Evolutionary conservation across 1,140 invertebrate genomes (phyloP).

Genomic region (Macrostomum lignano): DNA sequence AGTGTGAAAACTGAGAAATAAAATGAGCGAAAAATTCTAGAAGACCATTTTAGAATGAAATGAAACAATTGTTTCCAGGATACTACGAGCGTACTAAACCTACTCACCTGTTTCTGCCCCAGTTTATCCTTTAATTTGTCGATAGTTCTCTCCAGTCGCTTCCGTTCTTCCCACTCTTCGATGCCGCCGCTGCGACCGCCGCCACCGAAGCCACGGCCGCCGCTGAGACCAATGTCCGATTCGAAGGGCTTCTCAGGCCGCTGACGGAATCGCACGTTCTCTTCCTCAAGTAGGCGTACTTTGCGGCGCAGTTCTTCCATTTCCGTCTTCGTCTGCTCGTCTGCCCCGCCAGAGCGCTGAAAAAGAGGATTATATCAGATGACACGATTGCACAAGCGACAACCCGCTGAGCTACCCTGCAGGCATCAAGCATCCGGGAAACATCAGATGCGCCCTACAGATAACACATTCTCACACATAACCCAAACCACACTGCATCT

Average conservation of each 20-base stretch:
- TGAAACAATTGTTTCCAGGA: conserved; percentile 26
- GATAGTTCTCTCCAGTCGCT: conserved; percentile 38
- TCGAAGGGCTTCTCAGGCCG: conserved; percentile 24
- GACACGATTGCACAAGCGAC: too few species aligned
- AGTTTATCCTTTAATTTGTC: conserved; percentile 36
- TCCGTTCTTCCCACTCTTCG: conserved; percentile 39
- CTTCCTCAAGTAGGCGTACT: conserved; percentile 16
- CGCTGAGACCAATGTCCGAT: conserved; percentile 2
- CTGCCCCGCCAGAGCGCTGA: too few species aligned
- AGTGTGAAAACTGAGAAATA: too few species aligned
- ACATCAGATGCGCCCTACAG: too few species aligned
- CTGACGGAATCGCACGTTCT: conserved; percentile 15
- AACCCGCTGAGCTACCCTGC: too few species aligned
- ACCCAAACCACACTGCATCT: too few species aligned
- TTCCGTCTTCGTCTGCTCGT: conserved; percentile 21
- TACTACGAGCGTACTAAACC: conserved; percentile 33
- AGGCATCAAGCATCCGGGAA: too few species aligned
- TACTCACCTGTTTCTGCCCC: conserved; percentile 34
- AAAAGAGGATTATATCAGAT: too few species aligned
- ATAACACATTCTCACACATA: too few species aligned
- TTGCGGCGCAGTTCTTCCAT: conserved; percentile 19
- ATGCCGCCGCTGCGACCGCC: conserved; percentile 31
- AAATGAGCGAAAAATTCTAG: too few species aligned
- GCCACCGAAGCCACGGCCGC: too few species aligned
- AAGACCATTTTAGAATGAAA: too few species aligned